phyloP scores from a whole-genome alignment of 2,797 vertebrate genomes.

The Epinephelus malabaricus region DNA sequence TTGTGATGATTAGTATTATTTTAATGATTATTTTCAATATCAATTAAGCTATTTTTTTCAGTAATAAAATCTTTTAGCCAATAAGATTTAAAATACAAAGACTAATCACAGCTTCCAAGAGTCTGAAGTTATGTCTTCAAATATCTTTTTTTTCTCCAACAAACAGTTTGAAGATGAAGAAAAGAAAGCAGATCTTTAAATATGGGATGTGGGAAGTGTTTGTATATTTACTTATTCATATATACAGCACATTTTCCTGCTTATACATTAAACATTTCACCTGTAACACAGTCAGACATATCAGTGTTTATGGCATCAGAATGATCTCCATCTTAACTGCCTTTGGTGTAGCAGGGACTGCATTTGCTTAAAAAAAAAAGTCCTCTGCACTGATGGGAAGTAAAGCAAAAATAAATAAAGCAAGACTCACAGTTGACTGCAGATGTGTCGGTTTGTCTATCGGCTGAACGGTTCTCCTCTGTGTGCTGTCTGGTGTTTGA shows the following conservation, averaged over 20 bases:
- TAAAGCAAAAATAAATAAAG: neutral
- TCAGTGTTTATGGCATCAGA: neutral
- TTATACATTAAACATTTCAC: neutral
- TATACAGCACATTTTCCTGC: neutral
- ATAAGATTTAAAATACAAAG: neutral
- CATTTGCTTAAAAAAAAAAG: neutral
- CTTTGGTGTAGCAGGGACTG: neutral
- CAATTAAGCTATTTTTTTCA: neutral
- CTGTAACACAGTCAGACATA: neutral
- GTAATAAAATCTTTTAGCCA: too few relatives aligned
- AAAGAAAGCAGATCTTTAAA: too few relatives aligned
- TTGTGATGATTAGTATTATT: too few relatives aligned
- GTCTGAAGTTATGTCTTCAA: neutral
- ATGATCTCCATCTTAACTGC: neutral
- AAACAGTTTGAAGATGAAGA: too few relatives aligned
- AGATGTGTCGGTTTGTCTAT: conserved; percentile 87
- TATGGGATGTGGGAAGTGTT: too few relatives aligned
- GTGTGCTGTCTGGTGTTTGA: conserved; percentile 54
- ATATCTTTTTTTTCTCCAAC: too few relatives aligned
- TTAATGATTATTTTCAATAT: too few relatives aligned
- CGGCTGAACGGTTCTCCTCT: conserved; percentile 87
- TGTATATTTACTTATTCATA: too few relatives aligned
- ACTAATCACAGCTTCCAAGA: neutral
- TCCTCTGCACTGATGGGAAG: neutral
- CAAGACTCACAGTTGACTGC: conserved; percentile 88